These are phyloP conservation scores for Ptychobarbus kaznakovi DNA, from an alignment of 2,797 vertebrate species.

Conservation along the genomic window DNA sequence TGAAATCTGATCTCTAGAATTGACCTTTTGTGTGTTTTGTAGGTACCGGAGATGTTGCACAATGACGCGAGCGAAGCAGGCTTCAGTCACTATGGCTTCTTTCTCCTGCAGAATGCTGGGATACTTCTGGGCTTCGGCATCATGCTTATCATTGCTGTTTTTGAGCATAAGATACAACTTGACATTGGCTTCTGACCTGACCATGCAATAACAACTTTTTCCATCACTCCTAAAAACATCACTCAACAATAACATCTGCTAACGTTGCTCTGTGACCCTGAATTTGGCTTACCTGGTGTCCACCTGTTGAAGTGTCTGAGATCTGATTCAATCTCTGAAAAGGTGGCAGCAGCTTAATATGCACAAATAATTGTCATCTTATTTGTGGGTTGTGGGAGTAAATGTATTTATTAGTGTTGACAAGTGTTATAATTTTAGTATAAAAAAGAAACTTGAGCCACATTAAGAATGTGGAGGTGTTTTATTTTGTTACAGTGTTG, in stretches of 20 bases:
- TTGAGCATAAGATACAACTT: slow-evolving; percentile 94
- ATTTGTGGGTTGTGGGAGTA: background rate
- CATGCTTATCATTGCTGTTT: slow-evolving; percentile 94
- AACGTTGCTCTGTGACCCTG: background rate
- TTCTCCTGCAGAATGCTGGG: slow-evolving; percentile 95
- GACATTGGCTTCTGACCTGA: slow-evolving; percentile 82
- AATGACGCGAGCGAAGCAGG: slow-evolving; percentile 95
- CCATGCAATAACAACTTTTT: background rate
- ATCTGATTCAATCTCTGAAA: background rate
- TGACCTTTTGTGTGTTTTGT: slow-evolving; percentile 1
- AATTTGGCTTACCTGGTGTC: background rate
- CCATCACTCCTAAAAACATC: background rate
- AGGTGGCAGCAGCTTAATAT: background rate
- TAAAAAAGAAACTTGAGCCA: slow-evolving; percentile 26
- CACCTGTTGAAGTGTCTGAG: background rate
- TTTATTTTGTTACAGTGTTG: slow-evolving; percentile 23
- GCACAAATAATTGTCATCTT: background rate
- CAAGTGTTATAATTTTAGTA: slow-evolving; percentile 19
- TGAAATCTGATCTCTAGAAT: background rate
- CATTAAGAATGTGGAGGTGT: slow-evolving; percentile 1
- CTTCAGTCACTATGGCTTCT: slow-evolving; percentile 95
- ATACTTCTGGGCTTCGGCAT: slow-evolving; percentile 94
- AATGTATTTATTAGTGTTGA: slow-evolving; percentile 1
- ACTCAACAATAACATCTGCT: slow-evolving; percentile 9
- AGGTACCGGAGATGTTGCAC: slow-evolving; percentile 98